Evolutionary conservation across 2,888 invertebrate genomes (phyloP), one percentile per base, ranked within the genome.

Genomic region (Drosophila rubida): DNA sequence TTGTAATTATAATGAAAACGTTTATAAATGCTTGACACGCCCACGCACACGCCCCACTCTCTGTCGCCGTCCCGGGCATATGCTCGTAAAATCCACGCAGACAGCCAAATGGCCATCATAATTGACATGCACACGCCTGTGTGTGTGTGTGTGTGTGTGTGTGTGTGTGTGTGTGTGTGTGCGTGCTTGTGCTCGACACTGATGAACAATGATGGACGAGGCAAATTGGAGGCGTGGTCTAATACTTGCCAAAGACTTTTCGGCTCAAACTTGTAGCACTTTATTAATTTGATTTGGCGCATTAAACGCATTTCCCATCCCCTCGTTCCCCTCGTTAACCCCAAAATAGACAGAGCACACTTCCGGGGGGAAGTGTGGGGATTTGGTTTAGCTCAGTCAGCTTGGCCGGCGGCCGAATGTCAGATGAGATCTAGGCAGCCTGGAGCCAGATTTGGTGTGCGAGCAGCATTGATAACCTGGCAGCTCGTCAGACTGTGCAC

Each of bases 1-100:
- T 65, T 80, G 72, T 86, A 72, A 82, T 82, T 79, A 69, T 81
- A 75, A 87, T 85, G 79, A 73, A 87, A 84, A 69, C 64, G 77
- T 81, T 85, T 69, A 44, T 68, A 53, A 58, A 65, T 60, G 80
- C 66, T 70, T 50, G 57, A 57, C 78, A 72, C 55, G 66, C 39
- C 51, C 50, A 25, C 51, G 48, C 64, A 32, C 51, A 59, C 62
- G 6, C 42, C 39, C 23, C n/a, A 4, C 9, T 13, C 35, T 13
- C 35, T 30, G 14, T 14, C 14, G 68, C 62, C 45, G 58, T 23
- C 27, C 5, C 32, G 32, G 46, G 48, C 44, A 53, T 59, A 59
- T 44, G 32, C 61, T 39, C 44, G 39, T 44, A 30, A 54, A 58
- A 30, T 60, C 19, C 30, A 37, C 2, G 30, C 57, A 53, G 30